These are phyloP conservation scores for Mustela lutreola DNA, from an alignment of 2,113 vertebrate genomes.

Conservation along the genomic window DNA sequence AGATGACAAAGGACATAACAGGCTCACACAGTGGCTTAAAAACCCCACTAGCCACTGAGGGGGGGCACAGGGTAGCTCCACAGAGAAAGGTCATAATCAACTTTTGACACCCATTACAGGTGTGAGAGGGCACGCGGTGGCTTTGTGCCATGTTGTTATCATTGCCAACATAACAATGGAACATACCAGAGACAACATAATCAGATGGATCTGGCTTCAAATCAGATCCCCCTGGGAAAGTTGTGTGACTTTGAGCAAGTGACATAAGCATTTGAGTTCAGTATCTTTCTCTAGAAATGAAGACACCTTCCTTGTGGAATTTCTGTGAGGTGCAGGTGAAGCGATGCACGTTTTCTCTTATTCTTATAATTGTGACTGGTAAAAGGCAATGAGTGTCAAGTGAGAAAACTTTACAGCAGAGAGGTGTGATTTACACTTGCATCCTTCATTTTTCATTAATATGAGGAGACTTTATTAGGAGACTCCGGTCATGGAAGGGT, in stretches of 20 bases:
- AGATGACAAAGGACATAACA: background rate
- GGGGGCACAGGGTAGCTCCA: background rate
- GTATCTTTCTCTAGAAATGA: background rate
- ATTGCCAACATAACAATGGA: background rate
- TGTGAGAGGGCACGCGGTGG: background rate
- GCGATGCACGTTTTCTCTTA: background rate
- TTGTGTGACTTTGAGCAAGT: background rate
- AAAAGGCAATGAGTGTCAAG: background rate
- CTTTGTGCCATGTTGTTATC: background rate
- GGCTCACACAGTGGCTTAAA: fast-evolving
- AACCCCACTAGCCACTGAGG: background rate
- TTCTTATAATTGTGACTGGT: background rate
- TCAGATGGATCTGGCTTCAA: background rate
- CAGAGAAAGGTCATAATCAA: background rate
- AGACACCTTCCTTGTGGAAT: background rate
- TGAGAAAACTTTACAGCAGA: background rate
- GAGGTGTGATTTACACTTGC: background rate
- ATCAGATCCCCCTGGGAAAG: background rate
- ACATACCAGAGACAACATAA: background rate
- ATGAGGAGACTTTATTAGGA: background rate
- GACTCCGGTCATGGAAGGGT: background rate
- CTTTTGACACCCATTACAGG: background rate
- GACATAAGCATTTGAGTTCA: background rate
- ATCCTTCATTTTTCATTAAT: background rate
- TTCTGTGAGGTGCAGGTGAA: background rate